phyloP scores from a whole-genome alignment of 2,888 invertebrate genomes.

The Acanthosepion esculentum region DNA sequence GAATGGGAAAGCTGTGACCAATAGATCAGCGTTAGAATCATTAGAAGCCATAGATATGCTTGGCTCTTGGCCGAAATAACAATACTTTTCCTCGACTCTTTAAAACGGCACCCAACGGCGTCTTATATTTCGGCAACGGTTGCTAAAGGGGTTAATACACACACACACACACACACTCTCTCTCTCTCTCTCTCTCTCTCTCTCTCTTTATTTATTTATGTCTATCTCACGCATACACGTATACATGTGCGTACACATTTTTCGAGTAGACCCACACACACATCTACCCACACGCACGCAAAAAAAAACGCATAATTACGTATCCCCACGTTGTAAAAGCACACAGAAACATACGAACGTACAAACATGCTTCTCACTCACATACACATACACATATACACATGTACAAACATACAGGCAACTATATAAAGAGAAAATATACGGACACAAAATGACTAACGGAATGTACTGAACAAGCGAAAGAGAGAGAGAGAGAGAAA shows the following conservation, averaged over 20 bases:
- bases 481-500: no score
- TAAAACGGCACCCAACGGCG: not conserved
- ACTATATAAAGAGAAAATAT: no score
- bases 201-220: no score
- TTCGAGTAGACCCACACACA: not conserved
- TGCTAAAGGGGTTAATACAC: not conserved
- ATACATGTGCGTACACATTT: no score
- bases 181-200: no score
- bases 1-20: not conserved
- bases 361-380: not conserved
- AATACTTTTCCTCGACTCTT: slow-evolving; percentile 7
- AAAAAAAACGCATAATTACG: not conserved
- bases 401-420: not conserved
- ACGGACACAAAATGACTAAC: no score
- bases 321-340: no score
- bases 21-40: not conserved
- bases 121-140: not conserved
- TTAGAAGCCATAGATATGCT: not conserved
- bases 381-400: not conserved
- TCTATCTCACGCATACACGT: no score
- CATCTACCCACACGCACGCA: not conserved
- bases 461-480: no score
- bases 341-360: not conserved
- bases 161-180: not conserved
- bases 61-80: not conserved